phyloP scores from a whole-genome alignment of 2,797 vertebrate species.

The Yasuhikotakia modesta region DNA sequence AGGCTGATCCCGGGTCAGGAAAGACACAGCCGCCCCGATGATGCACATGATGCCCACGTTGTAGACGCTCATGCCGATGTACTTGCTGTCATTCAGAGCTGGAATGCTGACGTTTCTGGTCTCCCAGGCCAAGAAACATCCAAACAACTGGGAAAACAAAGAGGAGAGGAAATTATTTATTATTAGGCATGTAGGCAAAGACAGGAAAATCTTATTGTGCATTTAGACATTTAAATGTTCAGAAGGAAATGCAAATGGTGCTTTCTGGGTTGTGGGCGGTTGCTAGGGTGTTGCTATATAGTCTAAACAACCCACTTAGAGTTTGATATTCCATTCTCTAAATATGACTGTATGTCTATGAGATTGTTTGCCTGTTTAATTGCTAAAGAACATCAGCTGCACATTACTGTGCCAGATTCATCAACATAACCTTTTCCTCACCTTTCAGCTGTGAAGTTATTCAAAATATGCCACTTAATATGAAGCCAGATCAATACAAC shows the following conservation, averaged over 20 bases:
- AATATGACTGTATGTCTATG: no score
- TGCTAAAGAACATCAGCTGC: no score
- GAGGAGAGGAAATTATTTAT: neutral
- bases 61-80: constrained; percentile 99
- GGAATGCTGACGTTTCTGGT: constrained; percentile 98
- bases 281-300: neutral
- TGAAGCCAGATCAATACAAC: neutral
- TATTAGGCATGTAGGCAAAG: no score
- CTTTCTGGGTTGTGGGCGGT: neutral
- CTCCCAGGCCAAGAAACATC: constrained; percentile 98
- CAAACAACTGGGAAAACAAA: constrained; percentile 83
- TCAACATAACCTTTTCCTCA: neutral
- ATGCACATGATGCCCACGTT: constrained; percentile 99
- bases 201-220: neutral
- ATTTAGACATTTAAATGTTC: neutral
- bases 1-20: constrained; percentile 96
- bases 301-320: no score
- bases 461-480: neutral
- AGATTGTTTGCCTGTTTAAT: no score
- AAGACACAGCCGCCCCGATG: constrained; percentile 96
- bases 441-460: neutral
- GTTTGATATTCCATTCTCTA: no score
- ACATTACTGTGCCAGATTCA: neutral
- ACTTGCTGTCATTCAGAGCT: constrained; percentile 98
- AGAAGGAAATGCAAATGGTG: neutral